These are phyloP conservation scores for Andrena haemorrhoa DNA, from an alignment of 2,888 invertebrate genomes.

Conservation along the genomic window DNA sequence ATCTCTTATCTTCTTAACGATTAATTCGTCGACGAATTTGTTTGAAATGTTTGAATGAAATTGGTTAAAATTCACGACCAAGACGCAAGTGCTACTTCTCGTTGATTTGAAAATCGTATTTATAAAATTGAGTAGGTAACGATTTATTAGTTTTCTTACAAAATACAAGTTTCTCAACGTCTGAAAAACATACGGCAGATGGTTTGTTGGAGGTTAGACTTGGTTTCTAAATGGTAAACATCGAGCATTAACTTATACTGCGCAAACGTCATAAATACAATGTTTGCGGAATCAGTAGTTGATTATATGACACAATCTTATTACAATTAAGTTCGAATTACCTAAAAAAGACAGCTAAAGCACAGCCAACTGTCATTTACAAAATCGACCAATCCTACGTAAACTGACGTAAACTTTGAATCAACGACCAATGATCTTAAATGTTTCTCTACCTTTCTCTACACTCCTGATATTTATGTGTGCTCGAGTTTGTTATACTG, in stretches of 20 bases:
- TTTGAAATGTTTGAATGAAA: slow-evolving; percentile 18
- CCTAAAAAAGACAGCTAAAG: slow-evolving; percentile 24
- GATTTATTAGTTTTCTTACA: not conserved
- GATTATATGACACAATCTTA: slow-evolving; percentile 10
- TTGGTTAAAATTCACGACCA: not conserved
- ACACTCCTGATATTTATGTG: not conserved
- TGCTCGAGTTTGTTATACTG: not conserved
- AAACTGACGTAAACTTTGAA: not conserved
- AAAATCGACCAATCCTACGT: slow-evolving; percentile 48
- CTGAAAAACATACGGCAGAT: slow-evolving; percentile 1
- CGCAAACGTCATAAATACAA: not conserved
- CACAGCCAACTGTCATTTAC: slow-evolving; percentile 40
- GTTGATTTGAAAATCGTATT: not conserved
- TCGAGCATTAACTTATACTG: not conserved
- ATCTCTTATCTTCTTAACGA: not conserved
- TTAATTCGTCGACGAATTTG: not conserved
- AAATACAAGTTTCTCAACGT: slow-evolving; percentile 11
- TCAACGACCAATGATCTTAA: slow-evolving; percentile 43
- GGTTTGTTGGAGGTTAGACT: slow-evolving; percentile 22
- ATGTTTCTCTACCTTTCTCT: not conserved
- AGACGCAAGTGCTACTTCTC: not conserved
- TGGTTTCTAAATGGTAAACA: slow-evolving; percentile 3
- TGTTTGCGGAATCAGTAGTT: slow-evolving; percentile 17
- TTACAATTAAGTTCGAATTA: slow-evolving; percentile 11
- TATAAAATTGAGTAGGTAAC: not conserved